Base-by-base conservation (phyloP, 1,140 invertebrate species). In the Brachionus koreanus region DNA sequence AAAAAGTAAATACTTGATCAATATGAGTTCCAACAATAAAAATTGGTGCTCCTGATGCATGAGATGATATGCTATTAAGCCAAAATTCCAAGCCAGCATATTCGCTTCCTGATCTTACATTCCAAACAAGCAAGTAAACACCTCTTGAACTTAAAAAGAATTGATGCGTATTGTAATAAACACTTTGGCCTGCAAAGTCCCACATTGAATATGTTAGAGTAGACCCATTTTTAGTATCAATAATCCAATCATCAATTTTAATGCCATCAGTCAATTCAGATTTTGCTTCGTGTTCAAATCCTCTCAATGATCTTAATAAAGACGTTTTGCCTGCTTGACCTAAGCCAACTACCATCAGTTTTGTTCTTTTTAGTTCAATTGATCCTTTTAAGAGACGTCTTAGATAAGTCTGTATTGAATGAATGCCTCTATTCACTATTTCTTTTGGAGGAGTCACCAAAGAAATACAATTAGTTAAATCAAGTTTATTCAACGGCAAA, bases 131-230 rank as follows among this genome's bases (percentile, higher is more conserved):
- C 13, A 88, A 76, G 76, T 88, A 88, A 7, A 88, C 85, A 3
- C 87, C 87, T 43, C 87, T 85, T 33, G 86, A 86, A 0, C 87
- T 86, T 82, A 88, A 84, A 84, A 88, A 88, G 84, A 88, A 88
- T 85, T 88, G 87, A 83, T 88, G 87, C 19, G 87, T 88, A 83
- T 88, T 88, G 83, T 88, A 88, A 83, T 88, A 88, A 7, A 88
- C 86, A 23, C 86, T 87, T 82, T 88, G 87, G 10, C 87, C 87
- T 83, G 87, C 87, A 85, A 88, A 88, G 83, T 88, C 87, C 87
- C 13, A 86, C 85, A 83, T 85, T 86, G 84, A 84, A 88, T 2
- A 83, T 49, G 29, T 83, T 83, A 33, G 87, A 82, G 12, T 83
- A 37, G n/a, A 43, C 10, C 23, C 33, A 16, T 23, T 23, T 3